Evolutionary conservation across 2,797 vertebrate genomes (phyloP).

Genomic region (Sardinella longiceps): DNA sequence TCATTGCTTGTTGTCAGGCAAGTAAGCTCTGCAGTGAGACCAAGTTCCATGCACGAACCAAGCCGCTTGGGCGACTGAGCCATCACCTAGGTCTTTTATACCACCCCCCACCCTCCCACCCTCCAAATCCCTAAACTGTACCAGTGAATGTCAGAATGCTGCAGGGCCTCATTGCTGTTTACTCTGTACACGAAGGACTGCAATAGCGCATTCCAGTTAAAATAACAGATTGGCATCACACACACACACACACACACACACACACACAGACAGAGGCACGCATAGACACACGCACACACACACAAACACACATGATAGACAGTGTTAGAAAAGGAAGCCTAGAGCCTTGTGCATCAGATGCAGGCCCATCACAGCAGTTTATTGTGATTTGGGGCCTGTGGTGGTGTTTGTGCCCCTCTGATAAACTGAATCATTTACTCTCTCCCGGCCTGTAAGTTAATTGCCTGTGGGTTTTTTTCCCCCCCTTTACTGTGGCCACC

Average conservation of each 20-base stretch:
- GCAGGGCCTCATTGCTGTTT: constrained; percentile 7
- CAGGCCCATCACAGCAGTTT: constrained; percentile 26
- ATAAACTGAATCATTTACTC: constrained; percentile 48
- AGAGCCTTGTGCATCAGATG: constrained; percentile 36
- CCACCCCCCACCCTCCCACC: too few species aligned
- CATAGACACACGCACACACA: neutral
- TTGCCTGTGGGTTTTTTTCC: constrained; percentile 42
- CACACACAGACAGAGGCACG: too few species aligned
- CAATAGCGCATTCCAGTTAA: neutral
- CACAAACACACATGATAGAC: neutral
- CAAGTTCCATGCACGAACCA: neutral
- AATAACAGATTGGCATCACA: constrained; percentile 10
- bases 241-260: neutral
- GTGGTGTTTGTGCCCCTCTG: constrained; percentile 34
- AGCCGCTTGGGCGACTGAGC: neutral
- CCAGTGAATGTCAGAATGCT: constrained; percentile 3
- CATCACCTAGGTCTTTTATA: neutral
- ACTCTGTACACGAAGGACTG: neutral
- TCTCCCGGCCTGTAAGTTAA: constrained; percentile 39
- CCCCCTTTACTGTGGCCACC: constrained; percentile 1
- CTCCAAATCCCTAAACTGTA: constrained; percentile 14
- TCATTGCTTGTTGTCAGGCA: neutral
- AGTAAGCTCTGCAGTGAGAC: neutral
- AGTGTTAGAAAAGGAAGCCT: neutral
- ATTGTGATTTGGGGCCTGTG: constrained; percentile 11